Evolutionary conservation across 2,797 vertebrate genomes (phyloP), one percentile per base, ranked within the genome.

Genomic region (Allobates femoralis): DNA sequence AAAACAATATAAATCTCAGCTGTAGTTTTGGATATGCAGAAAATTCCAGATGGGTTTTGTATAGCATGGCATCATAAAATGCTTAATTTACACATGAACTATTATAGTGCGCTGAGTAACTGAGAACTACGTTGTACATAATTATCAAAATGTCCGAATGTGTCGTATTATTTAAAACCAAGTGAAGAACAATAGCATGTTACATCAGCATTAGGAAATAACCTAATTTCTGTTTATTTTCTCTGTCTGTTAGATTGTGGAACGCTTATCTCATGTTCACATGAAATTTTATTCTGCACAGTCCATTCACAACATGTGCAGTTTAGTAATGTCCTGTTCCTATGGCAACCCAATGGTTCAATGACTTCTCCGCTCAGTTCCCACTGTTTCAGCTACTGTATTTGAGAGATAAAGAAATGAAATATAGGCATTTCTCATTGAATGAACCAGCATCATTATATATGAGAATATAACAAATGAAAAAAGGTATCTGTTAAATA

Each of bases 271-370:
- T 85, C 83, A 37, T 50, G 32, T 64, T 73, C 77, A 73, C 37
- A 85, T 56, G 28, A 41, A 78, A 85, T 41, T 81, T 66, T 77
- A 66, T 67, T 64, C 58, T 77, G 74, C 73, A 77, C 62, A 78
- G 73, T 82, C 62, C 62, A 82, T 83, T 87, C 80, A 83, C 85
- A 77, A 75, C 46, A 77, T 78, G 64, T 79, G 73, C 78, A 79
- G 84, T 77, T 87, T 82, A 77, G 85, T 69, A 83, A 83, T 69
- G 69, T 83, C 80, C 71, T 74, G 85, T 87, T 87, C 34, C 80
- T 58, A 87, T 83, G 60, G 80, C 62, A 87, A 87, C 85, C 50
- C 18, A 58, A 62, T 56, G 62, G 60, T 87, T 87, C 85, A 87
- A 83, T 87, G 85, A 87, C 80, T 83, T 78, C 73, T 53, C 62